Evolutionary conservation across 2,797 vertebrate species (phyloP).

Genomic region (Podarcis siculus): DNA sequence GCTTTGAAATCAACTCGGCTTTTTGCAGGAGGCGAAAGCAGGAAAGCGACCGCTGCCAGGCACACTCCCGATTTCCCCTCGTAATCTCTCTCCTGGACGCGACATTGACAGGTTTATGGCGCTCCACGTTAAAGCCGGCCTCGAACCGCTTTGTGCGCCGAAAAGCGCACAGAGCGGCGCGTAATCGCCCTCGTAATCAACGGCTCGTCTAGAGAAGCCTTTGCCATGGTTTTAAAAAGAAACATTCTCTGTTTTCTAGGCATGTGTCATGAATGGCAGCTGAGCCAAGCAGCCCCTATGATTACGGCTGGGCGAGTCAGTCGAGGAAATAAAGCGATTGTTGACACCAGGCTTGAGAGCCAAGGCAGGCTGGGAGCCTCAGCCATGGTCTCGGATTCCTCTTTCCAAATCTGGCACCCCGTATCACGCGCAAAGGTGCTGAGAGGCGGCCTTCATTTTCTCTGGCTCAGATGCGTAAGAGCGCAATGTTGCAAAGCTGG

Average conservation of each 20-base stretch:
- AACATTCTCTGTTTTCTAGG: background rate
- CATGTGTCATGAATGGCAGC: background rate
- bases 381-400: background rate
- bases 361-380: background rate
- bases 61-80: background rate
- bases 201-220: too few species aligned
- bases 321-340: background rate
- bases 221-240: too few species aligned
- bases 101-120: background rate
- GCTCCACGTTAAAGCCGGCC: background rate
- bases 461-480: background rate
- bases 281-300: background rate
- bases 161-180: background rate
- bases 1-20: background rate
- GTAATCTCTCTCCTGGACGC: background rate
- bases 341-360: background rate
- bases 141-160: background rate
- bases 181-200: background rate
- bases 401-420: background rate
- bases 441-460: background rate
- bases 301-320: background rate
- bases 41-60: background rate
- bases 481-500: background rate
- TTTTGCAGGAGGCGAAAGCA: rapidly evolving
- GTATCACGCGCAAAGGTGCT: background rate